phyloP scores from a whole-genome alignment of 2,113 vertebrate species.

The Enhydra lutris region DNA sequence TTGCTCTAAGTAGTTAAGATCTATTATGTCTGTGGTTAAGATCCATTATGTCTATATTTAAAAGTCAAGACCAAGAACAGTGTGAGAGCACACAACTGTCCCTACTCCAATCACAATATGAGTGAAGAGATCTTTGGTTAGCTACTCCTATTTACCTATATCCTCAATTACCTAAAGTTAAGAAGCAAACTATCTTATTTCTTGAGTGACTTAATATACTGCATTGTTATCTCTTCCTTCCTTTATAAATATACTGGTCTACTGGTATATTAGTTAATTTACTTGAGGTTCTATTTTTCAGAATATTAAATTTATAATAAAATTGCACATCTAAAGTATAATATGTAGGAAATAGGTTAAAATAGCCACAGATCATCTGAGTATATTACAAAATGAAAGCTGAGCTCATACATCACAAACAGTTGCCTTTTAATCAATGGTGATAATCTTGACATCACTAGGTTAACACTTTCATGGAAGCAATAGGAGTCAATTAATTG shows the following conservation, averaged over 20 bases:
- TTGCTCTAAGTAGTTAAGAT: background rate
- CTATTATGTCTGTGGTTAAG: background rate
- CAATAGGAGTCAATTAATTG: background rate
- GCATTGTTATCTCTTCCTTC: background rate
- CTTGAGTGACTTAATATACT: background rate
- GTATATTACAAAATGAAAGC: constrained; percentile 1
- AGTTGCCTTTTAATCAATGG: constrained; percentile 6
- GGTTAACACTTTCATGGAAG: background rate
- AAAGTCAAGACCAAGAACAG: background rate
- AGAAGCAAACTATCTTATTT: background rate
- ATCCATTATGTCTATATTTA: background rate
- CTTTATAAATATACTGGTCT: background rate
- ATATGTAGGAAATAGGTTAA: background rate
- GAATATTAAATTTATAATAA: constrained; percentile 23
- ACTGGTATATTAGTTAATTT: background rate
- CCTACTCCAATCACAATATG: background rate
- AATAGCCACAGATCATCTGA: background rate
- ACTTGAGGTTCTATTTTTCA: constrained; percentile 12
- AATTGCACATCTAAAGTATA: background rate
- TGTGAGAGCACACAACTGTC: background rate
- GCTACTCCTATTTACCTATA: background rate
- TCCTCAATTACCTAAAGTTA: background rate
- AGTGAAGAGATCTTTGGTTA: background rate
- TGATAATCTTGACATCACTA: background rate
- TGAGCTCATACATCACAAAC: background rate